Evolutionary conservation across 2,888 invertebrate genomes (phyloP).

Genomic region (Tethea ocularis): DNA sequence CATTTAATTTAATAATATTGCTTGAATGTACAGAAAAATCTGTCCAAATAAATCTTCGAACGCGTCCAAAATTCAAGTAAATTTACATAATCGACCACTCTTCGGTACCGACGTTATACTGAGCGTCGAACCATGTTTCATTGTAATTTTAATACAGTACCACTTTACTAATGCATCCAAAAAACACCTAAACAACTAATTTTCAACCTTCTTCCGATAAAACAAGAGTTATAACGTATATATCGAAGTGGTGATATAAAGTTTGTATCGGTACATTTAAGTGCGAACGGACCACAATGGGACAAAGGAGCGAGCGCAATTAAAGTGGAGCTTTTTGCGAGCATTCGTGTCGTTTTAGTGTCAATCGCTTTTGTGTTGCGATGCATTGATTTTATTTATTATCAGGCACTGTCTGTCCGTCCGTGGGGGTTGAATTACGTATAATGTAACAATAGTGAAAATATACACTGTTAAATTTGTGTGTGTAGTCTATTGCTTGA

Average conservation of each 20-base stretch:
- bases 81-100: constrained; percentile 50
- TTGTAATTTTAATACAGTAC: constrained; percentile 50
- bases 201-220: constrained; percentile 9
- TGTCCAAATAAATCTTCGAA: constrained; percentile 36
- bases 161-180: constrained; percentile 19
- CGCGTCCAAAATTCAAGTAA: constrained; percentile 41
- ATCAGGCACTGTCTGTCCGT: constrained; percentile 31
- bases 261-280: constrained; percentile 40
- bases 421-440: not conserved
- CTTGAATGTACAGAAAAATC: constrained; percentile 19
- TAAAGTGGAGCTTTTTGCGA: constrained; percentile 47
- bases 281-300: constrained; percentile 45
- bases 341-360: constrained; percentile 35
- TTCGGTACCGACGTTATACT: constrained; percentile 28
- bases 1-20: constrained; percentile 11
- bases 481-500: not conserved
- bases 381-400: constrained; percentile 46
- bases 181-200: not conserved
- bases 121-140: constrained; percentile 46
- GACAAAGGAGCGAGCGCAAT: constrained; percentile 48
- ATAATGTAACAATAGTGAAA: not conserved
- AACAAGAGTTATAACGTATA: constrained; percentile 15
- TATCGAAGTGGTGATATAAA: constrained; percentile 15
- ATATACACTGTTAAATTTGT: not conserved
- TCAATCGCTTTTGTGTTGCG: constrained; percentile 30